These are phyloP conservation scores for Pollimyrus isidori DNA, from an alignment of 2,113 vertebrate species.

Conservation along the genomic window DNA sequence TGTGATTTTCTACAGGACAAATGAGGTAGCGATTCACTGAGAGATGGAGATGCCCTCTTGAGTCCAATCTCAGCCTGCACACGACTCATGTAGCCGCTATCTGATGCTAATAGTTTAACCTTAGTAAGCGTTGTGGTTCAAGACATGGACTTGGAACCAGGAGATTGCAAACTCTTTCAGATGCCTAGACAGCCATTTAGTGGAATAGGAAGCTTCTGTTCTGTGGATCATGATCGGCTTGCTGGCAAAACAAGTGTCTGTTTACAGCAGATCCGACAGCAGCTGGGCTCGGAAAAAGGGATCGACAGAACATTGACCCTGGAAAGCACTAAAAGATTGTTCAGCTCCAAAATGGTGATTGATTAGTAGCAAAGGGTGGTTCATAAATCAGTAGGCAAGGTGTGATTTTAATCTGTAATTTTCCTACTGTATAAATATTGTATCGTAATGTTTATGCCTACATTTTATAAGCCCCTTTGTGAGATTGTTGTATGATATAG, in stretches of 20 bases:
- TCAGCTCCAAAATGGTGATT: conserved; percentile 38
- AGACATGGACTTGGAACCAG: background rate
- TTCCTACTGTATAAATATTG: conserved; percentile 65
- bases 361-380: conserved; percentile 62
- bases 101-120: background rate
- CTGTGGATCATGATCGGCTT: background rate
- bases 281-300: conserved; percentile 63
- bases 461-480: conserved; percentile 73
- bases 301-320: conserved; percentile 65
- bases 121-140: background rate
- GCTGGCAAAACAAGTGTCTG: conserved; percentile 5
- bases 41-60: background rate
- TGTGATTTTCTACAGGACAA: background rate
- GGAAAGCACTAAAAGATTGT: conserved; percentile 66
- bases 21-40: background rate
- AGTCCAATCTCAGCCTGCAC: background rate
- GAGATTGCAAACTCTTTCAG: background rate
- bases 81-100: background rate
- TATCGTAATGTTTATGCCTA: conserved; percentile 70
- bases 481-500: conserved; percentile 55
- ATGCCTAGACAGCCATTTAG: background rate
- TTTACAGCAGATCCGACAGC: conserved; percentile 50
- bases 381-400: conserved; percentile 62
- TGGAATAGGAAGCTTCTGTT: background rate
- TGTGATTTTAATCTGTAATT: conserved; percentile 63